Conservation (phyloP, 92 coral and sea anemone species). For the Phenganax stokvisi region DNA sequence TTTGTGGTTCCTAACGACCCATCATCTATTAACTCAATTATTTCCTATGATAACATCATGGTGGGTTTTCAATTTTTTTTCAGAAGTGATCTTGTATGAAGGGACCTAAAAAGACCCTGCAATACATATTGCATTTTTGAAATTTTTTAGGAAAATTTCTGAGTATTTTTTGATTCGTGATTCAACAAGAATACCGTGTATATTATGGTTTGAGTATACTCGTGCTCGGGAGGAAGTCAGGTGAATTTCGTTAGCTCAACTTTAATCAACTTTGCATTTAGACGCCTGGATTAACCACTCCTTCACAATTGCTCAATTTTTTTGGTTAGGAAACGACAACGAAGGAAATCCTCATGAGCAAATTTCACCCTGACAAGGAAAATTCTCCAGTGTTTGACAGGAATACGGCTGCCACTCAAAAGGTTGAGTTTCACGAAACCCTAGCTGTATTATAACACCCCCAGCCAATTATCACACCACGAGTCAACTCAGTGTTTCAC, state of each 20-base stretch:
- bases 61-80: constrained; percentile 42
- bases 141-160: constrained; percentile 69
- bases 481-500: too few relatives aligned
- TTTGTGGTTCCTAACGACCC: constrained; percentile 91
- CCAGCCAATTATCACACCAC: too few relatives aligned
- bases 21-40: constrained; percentile 79
- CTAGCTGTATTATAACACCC: too few relatives aligned
- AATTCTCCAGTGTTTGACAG: too few relatives aligned
- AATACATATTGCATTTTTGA: not conserved
- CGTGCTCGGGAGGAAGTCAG: constrained; percentile 92
- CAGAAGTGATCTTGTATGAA: not conserved
- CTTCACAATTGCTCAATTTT: not conserved
- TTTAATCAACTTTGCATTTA: not conserved
- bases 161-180: constrained; percentile 93
- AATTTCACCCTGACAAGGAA: not conserved
- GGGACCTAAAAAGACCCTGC: not conserved
- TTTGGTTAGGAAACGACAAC: constrained; percentile 74
- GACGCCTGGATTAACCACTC: too few relatives aligned
- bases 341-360: constrained; percentile 67
- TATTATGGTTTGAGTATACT: constrained; percentile 99
- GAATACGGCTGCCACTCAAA: too few relatives aligned
- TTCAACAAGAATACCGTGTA: constrained; percentile 92
- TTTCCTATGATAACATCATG: constrained; percentile 90
- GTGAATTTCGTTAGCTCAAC: constrained; percentile 39
- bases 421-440: too few relatives aligned